Evolutionary conservation across 2,797 vertebrate genomes (phyloP).

Genomic region (Sylvilagus floridanus): DNA sequence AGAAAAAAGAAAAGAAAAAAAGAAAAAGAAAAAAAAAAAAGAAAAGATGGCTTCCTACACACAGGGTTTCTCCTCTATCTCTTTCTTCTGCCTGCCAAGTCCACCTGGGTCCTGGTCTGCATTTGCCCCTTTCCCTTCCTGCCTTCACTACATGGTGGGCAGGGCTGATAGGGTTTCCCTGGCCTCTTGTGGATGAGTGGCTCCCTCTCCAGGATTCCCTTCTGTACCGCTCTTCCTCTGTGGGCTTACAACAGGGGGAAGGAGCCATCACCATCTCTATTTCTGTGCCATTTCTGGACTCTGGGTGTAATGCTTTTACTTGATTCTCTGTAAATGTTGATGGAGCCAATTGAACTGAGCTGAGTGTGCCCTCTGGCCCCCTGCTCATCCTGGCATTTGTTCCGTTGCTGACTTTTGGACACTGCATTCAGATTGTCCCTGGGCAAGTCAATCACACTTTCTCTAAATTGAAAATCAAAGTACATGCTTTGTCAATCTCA

Average conservation of each 20-base stretch:
- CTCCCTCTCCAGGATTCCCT: neutral
- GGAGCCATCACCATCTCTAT: fast-evolving
- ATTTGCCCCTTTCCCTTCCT: neutral
- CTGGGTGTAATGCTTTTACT: neutral
- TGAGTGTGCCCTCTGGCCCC: neutral
- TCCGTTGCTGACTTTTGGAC: neutral
- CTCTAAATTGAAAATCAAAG: neutral
- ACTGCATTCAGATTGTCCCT: neutral
- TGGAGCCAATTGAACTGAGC: neutral
- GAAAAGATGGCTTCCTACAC: neutral
- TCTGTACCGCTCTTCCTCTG: too few species aligned
- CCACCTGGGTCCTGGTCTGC: neutral
- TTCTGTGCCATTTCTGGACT: neutral
- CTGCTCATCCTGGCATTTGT: neutral
- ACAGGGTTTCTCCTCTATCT: neutral
- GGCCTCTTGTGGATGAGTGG: neutral
- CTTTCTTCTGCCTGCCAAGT: neutral
- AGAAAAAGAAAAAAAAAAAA: too few species aligned
- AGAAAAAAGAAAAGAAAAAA: too few species aligned
- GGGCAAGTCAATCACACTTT: neutral
- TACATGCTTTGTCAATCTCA: neutral
- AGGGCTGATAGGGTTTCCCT: neutral
- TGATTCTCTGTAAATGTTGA: neutral
- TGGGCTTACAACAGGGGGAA: neutral
- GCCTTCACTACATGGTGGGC: neutral